Base-by-base conservation (phyloP, 2,113 vertebrate species). In the Nipponia nippon region DNA sequence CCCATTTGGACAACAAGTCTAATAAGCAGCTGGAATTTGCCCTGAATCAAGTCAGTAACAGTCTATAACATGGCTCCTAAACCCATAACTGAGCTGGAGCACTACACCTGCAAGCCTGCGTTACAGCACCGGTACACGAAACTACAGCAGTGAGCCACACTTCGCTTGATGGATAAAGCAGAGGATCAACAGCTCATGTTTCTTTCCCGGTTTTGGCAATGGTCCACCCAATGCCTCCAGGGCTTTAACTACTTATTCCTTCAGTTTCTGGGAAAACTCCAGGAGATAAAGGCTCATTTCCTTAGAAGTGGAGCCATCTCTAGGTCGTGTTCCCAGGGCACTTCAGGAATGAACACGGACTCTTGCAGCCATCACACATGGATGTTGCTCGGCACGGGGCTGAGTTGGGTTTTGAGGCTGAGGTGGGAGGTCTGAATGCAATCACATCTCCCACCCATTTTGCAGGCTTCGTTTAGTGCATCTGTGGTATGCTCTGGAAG, bases 401-500 rank as follows among this genome's bases (percentile, higher is more conserved):
- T 49, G 71, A 46, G 63, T 7, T 2, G 12, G 11, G 27, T 52
- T 47, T 19, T 15, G 65, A 58, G 65, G 69, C 88, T 67, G 82
- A 79, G 85, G 81, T 1, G 1, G 82, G 65, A 82, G 79, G 26
- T 72, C 92, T 83, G 79, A 36, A 81, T 52, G 81, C 84, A 55
- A 53, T 87, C 94, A 3, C 70, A 47, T 89, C 89, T 94, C 95
- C 93, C 95, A 82, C 49, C 87, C 87, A n/a, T 83, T 79, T 22
- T 83, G 65, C 95, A 82, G 96, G 69, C 87, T 94, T 42, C 72
- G 79, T 76, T 91, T 91, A 84, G 83, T 63, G 86, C 72, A 25
- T 88, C 89, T 49, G 59, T 47, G 69, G 80, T 19, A 46, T 1
- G 71, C 12, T 75, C 93, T 82, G 93, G 61, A 80, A 95, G 90